Evolutionary conservation across 2,113 vertebrate species (phyloP), one percentile per base, ranked within the genome.

Genomic region (Donacobius atricapilla): DNA sequence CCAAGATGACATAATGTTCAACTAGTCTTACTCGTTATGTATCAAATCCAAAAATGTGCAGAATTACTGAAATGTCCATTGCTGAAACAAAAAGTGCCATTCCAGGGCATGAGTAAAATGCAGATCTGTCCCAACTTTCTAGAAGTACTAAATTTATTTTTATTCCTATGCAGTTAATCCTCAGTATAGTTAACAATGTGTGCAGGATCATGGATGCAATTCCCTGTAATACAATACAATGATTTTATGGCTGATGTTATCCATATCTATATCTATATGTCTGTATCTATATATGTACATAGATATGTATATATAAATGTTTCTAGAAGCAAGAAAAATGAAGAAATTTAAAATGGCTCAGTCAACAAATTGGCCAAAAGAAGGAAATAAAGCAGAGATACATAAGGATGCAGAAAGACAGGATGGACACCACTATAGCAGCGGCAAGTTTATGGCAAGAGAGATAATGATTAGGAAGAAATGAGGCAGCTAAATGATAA

Each of bases 401-500:
- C 17, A 40, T 60, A 83, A 8, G 28, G 28, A 40, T 87, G 44
- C 64, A 60, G 33, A 68, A 87, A 33, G 39, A 31, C 11, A 9
- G 25, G 6, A 21, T 63, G 40, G 54, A 54, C 39, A 54, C 24
- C 21, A 21, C 64, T 47, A 15, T 11, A 45, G 25, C 16, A 81
- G 25, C 70, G 64, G 71, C 35, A 51, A 42, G 18, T 73, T 86
- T 71, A 75, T 64, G 45, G 48, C 19, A 73, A 77, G n/a, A 81
- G 37, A 73, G 35, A 18, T 80, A 90, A 94, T 88, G 54, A 90
- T 75, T 42, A 85, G 87, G 90, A 82, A 90, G 87, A 85, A 93
- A 95, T 83, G 82, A 81, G 68, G 83, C 64, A 56, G 31, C n/a
- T 64, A 87, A 90, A 90, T 82, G 44, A 64, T 87, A 75, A 78